Conservation (phyloP, 2,888 invertebrate species). For the Euzophera pinguis region DNA sequence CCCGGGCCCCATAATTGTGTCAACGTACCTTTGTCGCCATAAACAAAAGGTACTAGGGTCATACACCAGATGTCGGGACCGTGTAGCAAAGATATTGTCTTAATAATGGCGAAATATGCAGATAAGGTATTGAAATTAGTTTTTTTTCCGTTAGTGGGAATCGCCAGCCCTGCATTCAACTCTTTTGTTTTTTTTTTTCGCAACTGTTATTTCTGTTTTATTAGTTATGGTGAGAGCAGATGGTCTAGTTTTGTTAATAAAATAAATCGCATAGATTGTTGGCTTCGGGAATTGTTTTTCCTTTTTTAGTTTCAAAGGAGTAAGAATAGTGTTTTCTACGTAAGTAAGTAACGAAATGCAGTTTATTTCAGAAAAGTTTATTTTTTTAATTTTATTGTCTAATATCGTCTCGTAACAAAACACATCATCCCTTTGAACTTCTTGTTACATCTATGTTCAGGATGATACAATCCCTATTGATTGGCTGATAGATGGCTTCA, state of each 20-base stretch:
- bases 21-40: constrained; percentile 62
- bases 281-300: not conserved
- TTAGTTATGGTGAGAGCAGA: constrained; percentile 37
- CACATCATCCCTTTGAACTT: too few species aligned
- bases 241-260: constrained; percentile 23
- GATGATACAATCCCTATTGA: too few species aligned
- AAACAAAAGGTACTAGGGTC: constrained; percentile 56
- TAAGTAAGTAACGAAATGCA: too few species aligned
- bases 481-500: too few species aligned
- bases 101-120: constrained; percentile 66
- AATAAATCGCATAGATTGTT: constrained; percentile 4
- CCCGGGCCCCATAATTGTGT: constrained; percentile 62
- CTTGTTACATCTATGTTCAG: too few species aligned
- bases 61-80: constrained; percentile 57
- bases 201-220: constrained; percentile 50
- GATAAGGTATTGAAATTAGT: constrained; percentile 61
- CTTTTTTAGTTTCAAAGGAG: not conserved
- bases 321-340: too few species aligned
- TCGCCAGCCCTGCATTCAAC: constrained; percentile 61
- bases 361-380: too few species aligned
- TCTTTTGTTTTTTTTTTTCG: constrained; percentile 47
- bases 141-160: constrained; percentile 67
- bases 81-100: constrained; percentile 59
- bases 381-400: too few species aligned
- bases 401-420: too few species aligned